Evolutionary conservation across 2,113 vertebrate genomes (phyloP).

Genomic region (Leptosomus discolor): DNA sequence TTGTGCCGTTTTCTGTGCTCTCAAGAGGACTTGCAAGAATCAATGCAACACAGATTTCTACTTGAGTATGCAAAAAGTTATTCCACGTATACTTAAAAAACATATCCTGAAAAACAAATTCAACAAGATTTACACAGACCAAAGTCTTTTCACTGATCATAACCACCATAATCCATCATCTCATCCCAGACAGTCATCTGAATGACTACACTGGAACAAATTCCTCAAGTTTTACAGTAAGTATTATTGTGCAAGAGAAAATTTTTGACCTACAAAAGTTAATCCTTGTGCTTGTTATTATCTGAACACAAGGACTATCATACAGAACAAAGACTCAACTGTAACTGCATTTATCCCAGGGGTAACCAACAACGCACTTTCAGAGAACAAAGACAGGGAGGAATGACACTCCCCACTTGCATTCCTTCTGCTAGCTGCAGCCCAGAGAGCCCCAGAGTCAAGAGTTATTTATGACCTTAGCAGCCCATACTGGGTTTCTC

Average conservation of each 20-base stretch:
- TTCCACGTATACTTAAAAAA: slow-evolving; percentile 99
- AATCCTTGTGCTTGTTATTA: neutral
- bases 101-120: slow-evolving; percentile 85
- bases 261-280: neutral
- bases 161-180: rapidly evolving
- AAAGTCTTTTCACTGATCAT: neutral
- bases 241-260: neutral
- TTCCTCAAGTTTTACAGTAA: neutral
- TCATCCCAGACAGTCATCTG: neutral
- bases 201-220: neutral
- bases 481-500: neutral
- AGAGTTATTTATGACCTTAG: neutral
- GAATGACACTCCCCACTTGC: neutral
- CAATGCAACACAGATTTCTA: slow-evolving; percentile 96
- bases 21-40: slow-evolving; percentile 94
- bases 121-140: neutral
- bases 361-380: neutral
- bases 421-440: neutral
- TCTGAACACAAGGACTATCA: neutral
- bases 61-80: slow-evolving; percentile 97
- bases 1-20: slow-evolving; percentile 77
- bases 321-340: neutral
- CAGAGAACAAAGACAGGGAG: neutral
- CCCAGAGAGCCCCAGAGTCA: neutral
- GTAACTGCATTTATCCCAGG: neutral